Conservation (phyloP, 2,888 invertebrate species). For the Meliscaeva auricollis region DNA sequence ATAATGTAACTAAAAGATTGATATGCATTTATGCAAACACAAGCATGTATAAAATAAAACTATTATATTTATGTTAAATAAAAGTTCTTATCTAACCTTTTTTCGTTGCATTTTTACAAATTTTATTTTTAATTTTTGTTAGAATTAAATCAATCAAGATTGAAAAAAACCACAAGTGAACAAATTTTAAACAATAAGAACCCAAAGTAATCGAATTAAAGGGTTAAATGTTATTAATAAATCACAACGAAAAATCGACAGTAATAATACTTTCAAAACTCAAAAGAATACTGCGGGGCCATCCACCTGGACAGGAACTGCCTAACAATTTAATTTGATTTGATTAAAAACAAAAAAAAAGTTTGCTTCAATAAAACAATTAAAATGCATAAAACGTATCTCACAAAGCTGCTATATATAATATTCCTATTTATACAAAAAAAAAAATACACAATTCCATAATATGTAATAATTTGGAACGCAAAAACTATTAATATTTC, state of each 20-base stretch:
- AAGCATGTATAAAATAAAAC: background rate
- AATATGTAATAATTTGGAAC: background rate
- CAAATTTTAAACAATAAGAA: too few relatives aligned
- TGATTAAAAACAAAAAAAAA: background rate
- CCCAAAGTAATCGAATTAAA: background rate
- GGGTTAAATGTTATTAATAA: background rate
- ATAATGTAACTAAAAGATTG: too few relatives aligned
- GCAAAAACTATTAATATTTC: background rate
- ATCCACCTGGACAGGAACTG: background rate
- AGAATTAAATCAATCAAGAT: background rate
- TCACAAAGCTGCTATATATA: background rate
- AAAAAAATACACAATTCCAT: slow-evolving; percentile 20
- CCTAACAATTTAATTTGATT: background rate
- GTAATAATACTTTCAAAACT: background rate
- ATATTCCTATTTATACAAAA: slow-evolving; percentile 21
- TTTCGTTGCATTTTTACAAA: slow-evolving; percentile 8
- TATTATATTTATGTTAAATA: background rate
- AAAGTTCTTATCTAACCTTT: slow-evolving; percentile 3
- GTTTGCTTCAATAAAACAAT: background rate
- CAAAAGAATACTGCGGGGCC: background rate
- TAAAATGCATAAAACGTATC: slow-evolving; percentile 21
- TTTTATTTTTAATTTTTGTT: background rate
- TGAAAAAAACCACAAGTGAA: background rate
- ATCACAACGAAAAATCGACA: slow-evolving; percentile 1
- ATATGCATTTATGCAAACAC: too few relatives aligned